These are phyloP conservation scores for Tapera naevia DNA, from an alignment of 2,797 vertebrate genomes.

Conservation along the genomic window DNA sequence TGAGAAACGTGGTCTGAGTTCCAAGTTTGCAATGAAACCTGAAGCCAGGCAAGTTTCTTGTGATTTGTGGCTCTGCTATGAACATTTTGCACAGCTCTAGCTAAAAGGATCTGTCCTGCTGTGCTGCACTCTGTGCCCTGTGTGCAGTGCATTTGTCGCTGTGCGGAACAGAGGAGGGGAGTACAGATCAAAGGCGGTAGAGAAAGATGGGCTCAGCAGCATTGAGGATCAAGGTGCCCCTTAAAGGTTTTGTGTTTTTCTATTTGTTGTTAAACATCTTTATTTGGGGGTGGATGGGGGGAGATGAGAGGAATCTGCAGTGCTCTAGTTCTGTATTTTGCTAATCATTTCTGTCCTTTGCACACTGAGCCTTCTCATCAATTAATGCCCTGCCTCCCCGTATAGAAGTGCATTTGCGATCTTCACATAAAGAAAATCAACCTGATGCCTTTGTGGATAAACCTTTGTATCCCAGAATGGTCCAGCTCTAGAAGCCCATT, in stretches of 20 bases:
- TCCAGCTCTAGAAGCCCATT: neutral
- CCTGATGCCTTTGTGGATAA: conserved; percentile 1
- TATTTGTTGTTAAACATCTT: conserved; percentile 43
- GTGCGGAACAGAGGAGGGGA: conserved; percentile 34
- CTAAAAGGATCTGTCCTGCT: conserved; percentile 67
- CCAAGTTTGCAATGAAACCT: conserved; percentile 47
- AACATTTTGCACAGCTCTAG: conserved; percentile 64
- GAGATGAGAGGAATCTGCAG: neutral
- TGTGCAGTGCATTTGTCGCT: conserved; percentile 24
- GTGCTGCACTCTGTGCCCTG: conserved; percentile 58
- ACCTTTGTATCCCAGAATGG: neutral
- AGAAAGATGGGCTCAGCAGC: conserved; percentile 60
- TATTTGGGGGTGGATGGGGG: neutral
- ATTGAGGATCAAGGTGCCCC: conserved; percentile 40
- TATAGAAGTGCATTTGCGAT: neutral
- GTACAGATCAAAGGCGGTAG: conserved; percentile 1
- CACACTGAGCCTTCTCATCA: neutral
- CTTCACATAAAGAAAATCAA: neutral
- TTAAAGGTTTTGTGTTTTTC: conserved; percentile 45
- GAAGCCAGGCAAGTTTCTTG: conserved; percentile 55
- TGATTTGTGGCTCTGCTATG: conserved; percentile 67
- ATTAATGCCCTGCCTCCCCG: neutral
- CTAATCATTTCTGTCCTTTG: neutral
- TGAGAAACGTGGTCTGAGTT: conserved; percentile 55
- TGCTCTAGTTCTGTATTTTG: neutral